Evolutionary conservation across 2,113 vertebrate species (phyloP), one percentile per base, ranked within the genome.

Genomic region (Xenotilapia leptura): DNA sequence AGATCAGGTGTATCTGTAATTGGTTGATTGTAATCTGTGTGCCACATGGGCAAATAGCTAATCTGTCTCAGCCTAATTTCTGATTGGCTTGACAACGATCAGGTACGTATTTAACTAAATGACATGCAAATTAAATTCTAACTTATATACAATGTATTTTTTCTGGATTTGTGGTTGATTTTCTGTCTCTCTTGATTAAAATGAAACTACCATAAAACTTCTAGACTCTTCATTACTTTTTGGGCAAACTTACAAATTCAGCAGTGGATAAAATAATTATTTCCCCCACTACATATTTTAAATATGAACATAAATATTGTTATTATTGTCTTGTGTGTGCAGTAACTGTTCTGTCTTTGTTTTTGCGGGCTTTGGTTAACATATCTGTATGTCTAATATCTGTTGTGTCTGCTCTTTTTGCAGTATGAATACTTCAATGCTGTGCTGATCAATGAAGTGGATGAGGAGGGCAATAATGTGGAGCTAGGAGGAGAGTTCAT

Each of bases 371-470:
- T 40, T 23, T 21, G 21, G 47, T 47, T 65, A 53, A 81, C 5
- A 21, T 40, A 42, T 31, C 21, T 68, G 23, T 26, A 73, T 82
- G 73, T n/a, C 7, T 65, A 51, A 86, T 54, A n/a, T 75, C 62
- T 82, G 17, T n/a, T 7, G 3, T 65, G 8, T 42, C 56, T n/a
- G 4, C 40, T 40, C 40, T 49, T 17, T 36, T 56, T 54, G 13
- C 95, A 98, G 99, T 99, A 99, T 17, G 98, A 99, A 94, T 99
- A 99, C 93, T 99, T 99, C 96, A 99, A 99, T 54, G 98, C 98
- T 1, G 98, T 99, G 91, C 97, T 99, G 85, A 99, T 99, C 87
- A 99, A 99, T 15, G 98, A 99, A 91, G 96, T 97, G 85, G 98
- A 99, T 87, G 98, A 98, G 88, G 97, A 97, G 10, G 98, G 98